These are phyloP conservation scores for Suillia variegata DNA, from an alignment of 2,888 invertebrate species.

Conservation along the genomic window DNA sequence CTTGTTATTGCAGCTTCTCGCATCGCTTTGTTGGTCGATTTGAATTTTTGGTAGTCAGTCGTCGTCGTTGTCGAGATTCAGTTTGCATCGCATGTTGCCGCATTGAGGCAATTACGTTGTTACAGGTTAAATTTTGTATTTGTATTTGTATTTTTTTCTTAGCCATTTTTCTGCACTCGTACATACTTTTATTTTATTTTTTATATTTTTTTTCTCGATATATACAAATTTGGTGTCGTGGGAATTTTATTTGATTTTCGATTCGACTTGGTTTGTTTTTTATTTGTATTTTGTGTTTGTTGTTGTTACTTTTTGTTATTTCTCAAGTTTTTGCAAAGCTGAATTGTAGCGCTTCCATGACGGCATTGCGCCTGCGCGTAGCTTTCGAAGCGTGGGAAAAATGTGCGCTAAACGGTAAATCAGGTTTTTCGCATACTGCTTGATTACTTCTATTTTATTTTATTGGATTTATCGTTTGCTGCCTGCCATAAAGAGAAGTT, in stretches of 20 bases:
- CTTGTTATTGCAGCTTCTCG: no score
- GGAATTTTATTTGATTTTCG: slow-evolving; percentile 43
- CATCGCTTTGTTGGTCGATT: no score
- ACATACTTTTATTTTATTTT: background rate
- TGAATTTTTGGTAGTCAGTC: no score
- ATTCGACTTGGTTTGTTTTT: slow-evolving; percentile 33
- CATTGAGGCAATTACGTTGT: background rate
- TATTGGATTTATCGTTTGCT: background rate
- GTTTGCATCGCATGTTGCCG: background rate
- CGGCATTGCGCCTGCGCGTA: background rate
- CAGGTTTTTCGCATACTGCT: background rate
- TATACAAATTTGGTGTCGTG: slow-evolving; percentile 55
- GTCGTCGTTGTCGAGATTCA: no score
- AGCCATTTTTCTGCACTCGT: background rate
- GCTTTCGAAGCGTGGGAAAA: slow-evolving; percentile 1
- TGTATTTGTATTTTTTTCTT: background rate
- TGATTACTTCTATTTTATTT: no score
- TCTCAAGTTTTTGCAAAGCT: background rate
- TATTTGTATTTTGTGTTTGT: slow-evolving; percentile 15
- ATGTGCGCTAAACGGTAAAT: background rate
- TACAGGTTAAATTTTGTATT: background rate
- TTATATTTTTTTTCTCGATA: slow-evolving; percentile 24
- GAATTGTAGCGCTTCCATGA: background rate
- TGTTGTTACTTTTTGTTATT: no score
- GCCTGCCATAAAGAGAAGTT: no score